Base-by-base conservation (phyloP, 2,113 vertebrate species). In the Zootoca vivipara region DNA sequence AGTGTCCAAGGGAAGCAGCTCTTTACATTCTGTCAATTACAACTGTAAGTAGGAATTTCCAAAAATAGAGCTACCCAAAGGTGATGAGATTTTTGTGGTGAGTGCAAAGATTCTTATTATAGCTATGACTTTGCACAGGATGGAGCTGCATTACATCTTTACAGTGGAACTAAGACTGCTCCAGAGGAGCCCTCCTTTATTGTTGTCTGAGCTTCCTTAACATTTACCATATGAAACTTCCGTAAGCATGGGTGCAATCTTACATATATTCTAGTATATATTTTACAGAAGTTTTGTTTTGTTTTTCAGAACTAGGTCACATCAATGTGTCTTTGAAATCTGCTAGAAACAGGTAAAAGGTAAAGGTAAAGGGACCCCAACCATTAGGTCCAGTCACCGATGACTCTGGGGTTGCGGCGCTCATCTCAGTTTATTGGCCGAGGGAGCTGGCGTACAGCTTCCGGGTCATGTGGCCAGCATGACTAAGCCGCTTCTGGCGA, bases 21-120 rank as follows among this genome's bases (percentile, higher is more conserved):
- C 85, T 89, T 93, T 88, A 85, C 79, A 91, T 85, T 77, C 87
- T 93, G 91, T 93, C 91, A 93, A 88, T 92, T 94, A 84, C 46
- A 89, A 85, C 82, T 91, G 78, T 72, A 90, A 85, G 79, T 90
- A 87, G 88, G 67, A 90, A 77, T 67, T 91, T 91, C 86, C 87
- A 87, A 94, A 93, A 93, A 91, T 89, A 91, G 81, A 88, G 20
- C 90, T 87, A 83, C 83, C 87, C 73, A 75, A 82, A 90, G 85
- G 86, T 94, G 87, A 91, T 78, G 87, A 15, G n/a, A 86, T 91
- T 93, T 93, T 83, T 90, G 72, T 85, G 52, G 85, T 86, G 86
- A 94, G 85, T 18, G 86, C 83, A 93, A 73, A 40, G 40, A 90
- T 89, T 92, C 89, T 84, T 40, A 65, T 82, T 91, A 67, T 9